A percentile compares a stretch with the other conserved stretches of the same genome.
These are phyloP conservation scores for Lasioglossum albipes DNA, from an alignment of 1,140 invertebrate genomes.

Conservation along the genomic window DNA sequence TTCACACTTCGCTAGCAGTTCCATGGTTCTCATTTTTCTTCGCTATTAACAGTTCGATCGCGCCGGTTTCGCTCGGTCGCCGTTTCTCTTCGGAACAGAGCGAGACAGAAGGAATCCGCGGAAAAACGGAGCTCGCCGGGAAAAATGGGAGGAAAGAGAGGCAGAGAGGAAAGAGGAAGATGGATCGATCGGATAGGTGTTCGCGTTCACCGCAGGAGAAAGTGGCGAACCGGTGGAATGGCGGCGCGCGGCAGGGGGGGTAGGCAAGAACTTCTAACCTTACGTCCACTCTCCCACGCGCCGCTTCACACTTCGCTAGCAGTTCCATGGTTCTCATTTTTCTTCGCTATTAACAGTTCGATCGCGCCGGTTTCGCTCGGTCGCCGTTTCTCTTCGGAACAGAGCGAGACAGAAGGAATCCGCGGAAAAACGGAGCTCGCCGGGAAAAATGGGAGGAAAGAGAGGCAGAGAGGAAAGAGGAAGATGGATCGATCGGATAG, in stretches of 20 bases:
- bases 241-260: slow-evolving; percentile 63
- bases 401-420: neutral
- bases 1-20: too few species aligned
- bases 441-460: neutral
- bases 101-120: neutral
- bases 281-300: slow-evolving; percentile 62
- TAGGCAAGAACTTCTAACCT: slow-evolving; percentile 71
- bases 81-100: neutral
- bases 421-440: neutral
- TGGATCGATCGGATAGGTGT: slow-evolving; percentile 44
- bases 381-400: too few species aligned
- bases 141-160: neutral
- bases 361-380: too few species aligned
- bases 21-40: too few species aligned
- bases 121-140: neutral
- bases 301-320: too few species aligned
- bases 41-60: too few species aligned
- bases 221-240: slow-evolving; percentile 61
- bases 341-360: too few species aligned
- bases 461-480: slow-evolving; percentile 2
- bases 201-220: slow-evolving; percentile 67
- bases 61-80: too few species aligned
- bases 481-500: slow-evolving; percentile 37
- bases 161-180: neutral
- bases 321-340: too few species aligned